phyloP scores from a whole-genome alignment of 1,140 invertebrate genomes.

The Pseudomyrmex flavicornis region DNA sequence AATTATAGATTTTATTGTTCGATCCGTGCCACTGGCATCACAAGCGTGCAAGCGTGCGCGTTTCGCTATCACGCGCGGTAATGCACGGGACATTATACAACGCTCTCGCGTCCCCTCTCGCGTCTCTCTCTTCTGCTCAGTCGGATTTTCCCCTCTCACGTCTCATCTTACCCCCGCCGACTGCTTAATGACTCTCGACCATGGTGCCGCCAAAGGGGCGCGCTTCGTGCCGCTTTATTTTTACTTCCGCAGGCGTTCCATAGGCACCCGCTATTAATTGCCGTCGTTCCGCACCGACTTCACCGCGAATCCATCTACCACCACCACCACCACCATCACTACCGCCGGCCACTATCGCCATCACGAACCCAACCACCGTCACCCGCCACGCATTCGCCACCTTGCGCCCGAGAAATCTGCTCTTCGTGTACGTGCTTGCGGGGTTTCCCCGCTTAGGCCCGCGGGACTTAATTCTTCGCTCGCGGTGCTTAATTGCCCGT shows the following conservation, averaged over 20 bases:
- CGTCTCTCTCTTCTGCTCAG: neutral
- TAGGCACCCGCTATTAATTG: slow-evolving; percentile 83
- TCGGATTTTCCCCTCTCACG: slow-evolving; percentile 20
- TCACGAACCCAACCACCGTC: slow-evolving; percentile 54
- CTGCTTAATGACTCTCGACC: slow-evolving; percentile 81
- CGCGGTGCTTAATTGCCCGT: neutral
- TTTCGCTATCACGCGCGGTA: slow-evolving; percentile 69
- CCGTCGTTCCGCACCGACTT: slow-evolving; percentile 81
- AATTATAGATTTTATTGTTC: slow-evolving; percentile 72
- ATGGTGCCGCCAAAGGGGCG: slow-evolving; percentile 80
- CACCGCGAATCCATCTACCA: slow-evolving; percentile 81
- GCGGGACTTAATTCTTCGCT: slow-evolving; percentile 69
- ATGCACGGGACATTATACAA: slow-evolving; percentile 82
- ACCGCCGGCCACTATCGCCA: slow-evolving; percentile 76
- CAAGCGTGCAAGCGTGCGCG: slow-evolving; percentile 59
- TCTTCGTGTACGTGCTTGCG: slow-evolving; percentile 59
- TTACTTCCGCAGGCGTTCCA: slow-evolving; percentile 83
- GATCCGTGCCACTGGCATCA: slow-evolving; percentile 42
- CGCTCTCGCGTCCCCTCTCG: slow-evolving; percentile 62
- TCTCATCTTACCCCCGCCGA: slow-evolving; percentile 32
- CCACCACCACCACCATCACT: slow-evolving; percentile 42
- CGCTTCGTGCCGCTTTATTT: slow-evolving; percentile 82
- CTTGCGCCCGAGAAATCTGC: slow-evolving; percentile 62
- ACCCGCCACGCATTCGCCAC: slow-evolving; percentile 21
- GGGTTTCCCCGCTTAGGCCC: slow-evolving; percentile 71